Evolutionary conservation across 1,140 invertebrate species (phyloP), one percentile per base, ranked within the genome.

Genomic region (Drosophila serrata): DNA sequence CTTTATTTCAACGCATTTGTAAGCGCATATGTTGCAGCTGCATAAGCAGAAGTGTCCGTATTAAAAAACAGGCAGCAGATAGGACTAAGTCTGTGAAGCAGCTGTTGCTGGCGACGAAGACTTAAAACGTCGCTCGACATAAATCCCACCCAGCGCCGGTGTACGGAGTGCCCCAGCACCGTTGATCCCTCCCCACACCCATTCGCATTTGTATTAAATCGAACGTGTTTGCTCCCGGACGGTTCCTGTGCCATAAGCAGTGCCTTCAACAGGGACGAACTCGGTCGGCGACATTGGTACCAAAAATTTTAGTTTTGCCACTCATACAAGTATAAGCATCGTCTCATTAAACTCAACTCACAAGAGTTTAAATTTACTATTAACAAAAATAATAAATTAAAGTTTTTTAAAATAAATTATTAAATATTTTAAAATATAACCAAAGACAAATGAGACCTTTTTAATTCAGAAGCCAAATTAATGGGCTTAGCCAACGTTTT

Each of bases 151-250:
- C 62, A 63, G 58, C 43, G 53, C 43, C 56, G 22, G n/a, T 51
- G 27, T n/a, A 17, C 49, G 13, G 13, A 42, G 19, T 15, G 15
- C 31, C 63, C 49, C 42, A 33, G 42, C 17, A 22, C 58, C n/a
- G 37, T 22, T 63, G 60, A 53, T 35, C 46, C 64, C 19, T 13
- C 22, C 35, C 62, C 55, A 55, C 69, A 46, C 70, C 77, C 64
- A 67, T 63, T 76, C 76, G 77, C 85, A 87, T 87, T 90, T 84
- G 81, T 90, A 87, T 87, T 87, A 85, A 90, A 84, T 90, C 73
- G 85, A 87, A 87, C 85, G 79, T 88, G 76, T 81, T 90, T 46
- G 62, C 65, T 59, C 56, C 65, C 82, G 57, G 60, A 59, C 57
- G 67, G 48, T 56, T 33, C 61, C 70, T 67, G 29, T 58, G 39